Evolutionary conservation across 1,140 invertebrate genomes (phyloP).

Genomic region (Akabosia matsudoensis): DNA sequence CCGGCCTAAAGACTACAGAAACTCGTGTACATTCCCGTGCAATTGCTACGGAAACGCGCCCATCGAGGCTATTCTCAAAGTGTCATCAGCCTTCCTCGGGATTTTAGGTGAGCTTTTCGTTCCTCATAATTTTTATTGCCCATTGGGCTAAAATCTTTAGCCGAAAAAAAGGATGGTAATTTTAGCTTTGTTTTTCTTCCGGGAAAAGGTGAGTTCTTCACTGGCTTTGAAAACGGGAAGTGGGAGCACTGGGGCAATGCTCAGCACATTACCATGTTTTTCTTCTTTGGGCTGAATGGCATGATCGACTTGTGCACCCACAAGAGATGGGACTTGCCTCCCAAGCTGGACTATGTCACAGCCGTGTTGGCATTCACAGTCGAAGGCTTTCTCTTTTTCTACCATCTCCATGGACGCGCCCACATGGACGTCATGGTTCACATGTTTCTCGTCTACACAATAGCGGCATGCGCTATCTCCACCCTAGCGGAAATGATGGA

Average conservation of each 20-base stretch:
- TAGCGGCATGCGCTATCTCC: constrained; percentile 49
- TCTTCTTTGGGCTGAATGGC: constrained; percentile 55
- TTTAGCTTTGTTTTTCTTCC: neutral
- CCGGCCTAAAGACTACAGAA: constrained; percentile 48
- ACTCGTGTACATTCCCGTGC: constrained; percentile 50
- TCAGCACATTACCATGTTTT: constrained; percentile 60
- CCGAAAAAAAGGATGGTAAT: no score
- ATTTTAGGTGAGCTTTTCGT: constrained; percentile 48
- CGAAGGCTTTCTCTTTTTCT: constrained; percentile 56
- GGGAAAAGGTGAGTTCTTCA: constrained; percentile 50
- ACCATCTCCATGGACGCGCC: constrained; percentile 56
- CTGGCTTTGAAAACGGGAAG: constrained; percentile 52
- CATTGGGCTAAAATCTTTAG: no score
- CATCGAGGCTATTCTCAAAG: constrained; percentile 53
- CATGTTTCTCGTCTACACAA: constrained; percentile 53
- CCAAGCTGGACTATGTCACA: constrained; percentile 53
- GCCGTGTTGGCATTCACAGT: constrained; percentile 52
- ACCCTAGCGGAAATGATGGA: constrained; percentile 53
- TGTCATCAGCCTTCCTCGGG: constrained; percentile 51
- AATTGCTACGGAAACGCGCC: constrained; percentile 49
- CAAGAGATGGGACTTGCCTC: constrained; percentile 50
- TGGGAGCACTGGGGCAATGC: constrained; percentile 53
- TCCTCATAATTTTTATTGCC: no score
- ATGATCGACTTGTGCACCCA: constrained; percentile 53
- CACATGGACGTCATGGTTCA: constrained; percentile 56